Conservation (phyloP, 2,888 invertebrate genomes). For the Gortyna flavago region DNA sequence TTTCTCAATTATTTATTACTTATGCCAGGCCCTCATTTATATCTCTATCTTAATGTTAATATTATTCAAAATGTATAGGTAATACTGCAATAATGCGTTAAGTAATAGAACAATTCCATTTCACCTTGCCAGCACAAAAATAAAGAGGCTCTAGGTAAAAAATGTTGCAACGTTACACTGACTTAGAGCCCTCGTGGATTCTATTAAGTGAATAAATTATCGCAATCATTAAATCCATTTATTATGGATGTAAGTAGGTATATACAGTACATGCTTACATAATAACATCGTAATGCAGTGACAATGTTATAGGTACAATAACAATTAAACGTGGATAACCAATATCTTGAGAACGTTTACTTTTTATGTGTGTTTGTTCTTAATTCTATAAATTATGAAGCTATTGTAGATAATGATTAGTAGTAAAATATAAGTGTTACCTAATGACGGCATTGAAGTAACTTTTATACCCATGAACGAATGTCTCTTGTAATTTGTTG, state of each 20-base stretch:
- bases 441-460: neutral
- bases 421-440: neutral
- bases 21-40: neutral
- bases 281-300: constrained; percentile 32
- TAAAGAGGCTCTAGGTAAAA: neutral
- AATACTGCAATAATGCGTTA: constrained; percentile 17
- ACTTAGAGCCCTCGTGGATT: constrained; percentile 5
- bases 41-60: constrained; percentile 28
- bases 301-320: constrained; percentile 61
- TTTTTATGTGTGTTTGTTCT: constrained; percentile 25
- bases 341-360: constrained; percentile 26
- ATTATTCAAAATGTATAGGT: constrained; percentile 22
- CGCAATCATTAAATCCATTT: constrained; percentile 26
- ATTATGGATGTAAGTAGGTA: constrained; percentile 19
- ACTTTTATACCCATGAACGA: neutral
- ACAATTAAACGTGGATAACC: constrained; percentile 56
- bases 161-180: constrained; percentile 32
- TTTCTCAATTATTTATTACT: constrained; percentile 24
- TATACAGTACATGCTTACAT: constrained; percentile 40
- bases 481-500: neutral
- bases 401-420: neutral
- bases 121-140: constrained; percentile 20
- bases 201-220: constrained; percentile 36
- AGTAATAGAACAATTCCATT: constrained; percentile 15
- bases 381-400: neutral